Evolutionary conservation across 2,113 vertebrate genomes (phyloP).

Genomic region (Setophaga kirtlandii): DNA sequence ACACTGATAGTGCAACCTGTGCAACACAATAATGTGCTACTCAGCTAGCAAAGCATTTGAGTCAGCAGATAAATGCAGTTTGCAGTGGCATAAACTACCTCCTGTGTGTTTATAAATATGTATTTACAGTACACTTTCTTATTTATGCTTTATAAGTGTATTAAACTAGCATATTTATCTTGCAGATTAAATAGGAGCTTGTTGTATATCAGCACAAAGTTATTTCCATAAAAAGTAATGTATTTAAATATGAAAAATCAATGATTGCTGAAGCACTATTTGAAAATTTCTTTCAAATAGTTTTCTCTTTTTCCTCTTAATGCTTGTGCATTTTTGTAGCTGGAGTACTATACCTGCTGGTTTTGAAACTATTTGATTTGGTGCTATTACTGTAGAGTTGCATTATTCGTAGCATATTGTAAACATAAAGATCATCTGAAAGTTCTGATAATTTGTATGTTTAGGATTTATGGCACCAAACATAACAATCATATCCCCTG

Average conservation of each 20-base stretch:
- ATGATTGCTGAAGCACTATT: neutral
- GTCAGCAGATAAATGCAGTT: neutral
- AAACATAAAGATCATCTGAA: slow-evolving; percentile 33
- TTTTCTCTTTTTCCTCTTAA: neutral
- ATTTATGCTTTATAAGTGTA: neutral
- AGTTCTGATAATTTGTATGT: neutral
- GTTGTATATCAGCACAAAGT: neutral
- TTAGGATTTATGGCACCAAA: neutral
- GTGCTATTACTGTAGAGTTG: neutral
- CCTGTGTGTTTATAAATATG: neutral
- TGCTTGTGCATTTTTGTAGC: neutral
- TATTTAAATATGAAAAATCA: slow-evolving; percentile 38
- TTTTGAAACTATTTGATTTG: slow-evolving; percentile 31
- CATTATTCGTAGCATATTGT: neutral
- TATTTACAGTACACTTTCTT: neutral
- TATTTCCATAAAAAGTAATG: slow-evolving; percentile 25
- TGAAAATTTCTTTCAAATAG: slow-evolving; percentile 2
- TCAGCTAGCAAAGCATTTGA: neutral
- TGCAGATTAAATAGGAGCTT: neutral
- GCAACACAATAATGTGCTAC: neutral
- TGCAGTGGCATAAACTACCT: neutral
- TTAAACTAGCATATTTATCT: slow-evolving; percentile 8
- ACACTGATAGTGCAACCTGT: neutral
- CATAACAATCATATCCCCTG: neutral
- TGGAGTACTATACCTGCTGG: neutral